These are phyloP conservation scores for Hetaerina americana DNA, from an alignment of 1,140 invertebrate genomes.

Conservation along the genomic window DNA sequence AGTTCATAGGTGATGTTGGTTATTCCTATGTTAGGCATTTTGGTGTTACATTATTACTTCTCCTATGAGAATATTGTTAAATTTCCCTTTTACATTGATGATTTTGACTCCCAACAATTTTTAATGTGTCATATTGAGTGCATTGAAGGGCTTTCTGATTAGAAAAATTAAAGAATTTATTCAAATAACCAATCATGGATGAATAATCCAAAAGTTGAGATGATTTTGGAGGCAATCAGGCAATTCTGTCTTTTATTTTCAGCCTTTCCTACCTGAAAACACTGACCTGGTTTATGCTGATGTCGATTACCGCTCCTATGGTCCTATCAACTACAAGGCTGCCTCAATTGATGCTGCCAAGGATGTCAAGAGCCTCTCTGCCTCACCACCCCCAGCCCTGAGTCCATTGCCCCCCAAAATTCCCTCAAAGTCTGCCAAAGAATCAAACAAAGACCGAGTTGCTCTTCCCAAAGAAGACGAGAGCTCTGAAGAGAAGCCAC, in stretches of 20 bases:
- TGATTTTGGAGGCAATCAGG: no score
- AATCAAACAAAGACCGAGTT: not conserved
- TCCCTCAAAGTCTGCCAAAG: not conserved
- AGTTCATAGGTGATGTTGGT: no score
- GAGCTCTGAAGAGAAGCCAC: not conserved
- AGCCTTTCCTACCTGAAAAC: constrained; percentile 54
- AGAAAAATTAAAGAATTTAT: no score
- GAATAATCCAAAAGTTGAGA: no score
- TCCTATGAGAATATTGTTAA: no score
- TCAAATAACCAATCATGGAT: no score
- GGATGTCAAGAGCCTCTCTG: not conserved
- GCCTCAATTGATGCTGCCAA: constrained; percentile 45
- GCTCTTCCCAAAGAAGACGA: not conserved
- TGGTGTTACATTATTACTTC: no score
- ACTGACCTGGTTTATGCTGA: constrained; percentile 76
- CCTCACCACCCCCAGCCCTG: not conserved
- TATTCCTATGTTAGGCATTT: no score
- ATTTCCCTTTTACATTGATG: no score
- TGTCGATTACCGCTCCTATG: constrained; percentile 73
- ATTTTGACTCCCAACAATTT: no score
- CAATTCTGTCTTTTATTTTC: constrained; percentile 29
- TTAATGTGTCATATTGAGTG: no score
- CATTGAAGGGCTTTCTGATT: no score
- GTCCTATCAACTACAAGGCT: constrained; percentile 80
- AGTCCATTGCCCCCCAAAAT: not conserved